Conservation (phyloP, 2,888 invertebrate genomes). For the Beris morrisii region DNA sequence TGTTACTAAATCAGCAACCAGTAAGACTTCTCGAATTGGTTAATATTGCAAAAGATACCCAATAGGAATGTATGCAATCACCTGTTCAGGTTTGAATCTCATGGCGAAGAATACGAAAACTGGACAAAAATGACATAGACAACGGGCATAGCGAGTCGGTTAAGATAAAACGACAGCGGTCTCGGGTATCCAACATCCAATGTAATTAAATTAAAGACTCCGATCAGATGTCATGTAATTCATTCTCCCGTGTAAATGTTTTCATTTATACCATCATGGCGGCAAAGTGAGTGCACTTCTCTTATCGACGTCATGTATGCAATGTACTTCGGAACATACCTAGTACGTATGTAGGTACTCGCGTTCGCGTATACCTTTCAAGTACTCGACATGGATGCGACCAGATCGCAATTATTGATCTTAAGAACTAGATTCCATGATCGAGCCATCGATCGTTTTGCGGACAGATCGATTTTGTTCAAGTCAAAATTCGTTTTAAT, state of each 20-base stretch:
- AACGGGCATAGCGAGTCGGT: conserved; percentile 24
- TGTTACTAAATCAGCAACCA: too few relatives aligned
- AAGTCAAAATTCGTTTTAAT: conserved; percentile 26
- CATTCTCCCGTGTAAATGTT: conserved; percentile 36
- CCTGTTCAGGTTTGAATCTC: too few relatives aligned
- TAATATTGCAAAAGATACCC: too few relatives aligned
- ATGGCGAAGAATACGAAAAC: conserved; percentile 1
- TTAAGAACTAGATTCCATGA: background rate
- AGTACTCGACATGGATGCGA: conserved; percentile 1
- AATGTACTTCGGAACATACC: background rate
- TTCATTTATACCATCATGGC: conserved; percentile 31
- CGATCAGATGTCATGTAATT: conserved; percentile 37
- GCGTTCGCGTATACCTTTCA: conserved; percentile 9
- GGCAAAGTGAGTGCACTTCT: background rate
- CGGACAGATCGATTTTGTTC: conserved; percentile 19
- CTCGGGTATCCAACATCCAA: conserved; percentile 13
- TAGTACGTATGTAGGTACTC: background rate
- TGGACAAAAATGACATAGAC: conserved; percentile 27
- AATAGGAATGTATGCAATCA: too few relatives aligned
- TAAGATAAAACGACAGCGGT: conserved; percentile 32
- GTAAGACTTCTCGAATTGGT: too few relatives aligned
- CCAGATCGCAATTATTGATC: conserved; percentile 3
- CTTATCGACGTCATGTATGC: conserved; percentile 8
- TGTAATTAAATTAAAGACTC: conserved; percentile 38
- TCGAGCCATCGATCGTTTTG: background rate